phyloP scores from a whole-genome alignment of 2,797 vertebrate species.

The Gobio occitaniae region DNA sequence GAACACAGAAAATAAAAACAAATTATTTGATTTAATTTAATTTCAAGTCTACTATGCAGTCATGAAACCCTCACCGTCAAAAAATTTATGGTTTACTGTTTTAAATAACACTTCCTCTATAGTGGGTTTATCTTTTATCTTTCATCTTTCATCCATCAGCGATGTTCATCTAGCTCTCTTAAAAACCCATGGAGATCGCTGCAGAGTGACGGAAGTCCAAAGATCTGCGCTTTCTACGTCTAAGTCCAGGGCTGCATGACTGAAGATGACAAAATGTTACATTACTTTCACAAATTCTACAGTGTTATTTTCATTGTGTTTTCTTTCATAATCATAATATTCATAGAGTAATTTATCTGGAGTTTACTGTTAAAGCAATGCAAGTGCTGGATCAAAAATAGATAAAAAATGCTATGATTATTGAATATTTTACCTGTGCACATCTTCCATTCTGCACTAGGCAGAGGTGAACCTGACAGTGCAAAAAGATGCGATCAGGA shows the following conservation, averaged over 20 bases:
- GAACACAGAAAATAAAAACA: not conserved
- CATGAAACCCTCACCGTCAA: not conserved
- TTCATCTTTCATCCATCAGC: not conserved
- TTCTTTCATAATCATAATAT: not conserved
- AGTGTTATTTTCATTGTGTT: not conserved
- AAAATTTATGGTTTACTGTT: not conserved
- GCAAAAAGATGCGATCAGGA: conserved; percentile 42
- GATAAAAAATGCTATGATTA: too few species aligned
- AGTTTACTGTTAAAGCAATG: not conserved
- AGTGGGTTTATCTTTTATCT: not conserved
- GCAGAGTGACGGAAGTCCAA: not conserved
- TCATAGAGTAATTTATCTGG: not conserved
- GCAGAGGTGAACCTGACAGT: conserved; percentile 58
- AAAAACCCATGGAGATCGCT: conserved; percentile 10
- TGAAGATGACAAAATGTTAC: not conserved
- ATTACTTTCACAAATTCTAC: not conserved
- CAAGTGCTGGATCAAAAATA: not conserved
- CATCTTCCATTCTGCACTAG: conserved; percentile 31
- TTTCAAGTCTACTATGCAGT: too few species aligned
- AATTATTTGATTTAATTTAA: not conserved
- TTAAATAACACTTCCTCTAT: not conserved
- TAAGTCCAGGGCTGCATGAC: not conserved
- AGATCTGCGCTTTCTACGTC: conserved; percentile 21
- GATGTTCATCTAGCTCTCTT: not conserved
- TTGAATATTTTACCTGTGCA: conserved; percentile 17